Conservation (phyloP, 2,888 invertebrate genomes). For the Portevinia maculata region DNA sequence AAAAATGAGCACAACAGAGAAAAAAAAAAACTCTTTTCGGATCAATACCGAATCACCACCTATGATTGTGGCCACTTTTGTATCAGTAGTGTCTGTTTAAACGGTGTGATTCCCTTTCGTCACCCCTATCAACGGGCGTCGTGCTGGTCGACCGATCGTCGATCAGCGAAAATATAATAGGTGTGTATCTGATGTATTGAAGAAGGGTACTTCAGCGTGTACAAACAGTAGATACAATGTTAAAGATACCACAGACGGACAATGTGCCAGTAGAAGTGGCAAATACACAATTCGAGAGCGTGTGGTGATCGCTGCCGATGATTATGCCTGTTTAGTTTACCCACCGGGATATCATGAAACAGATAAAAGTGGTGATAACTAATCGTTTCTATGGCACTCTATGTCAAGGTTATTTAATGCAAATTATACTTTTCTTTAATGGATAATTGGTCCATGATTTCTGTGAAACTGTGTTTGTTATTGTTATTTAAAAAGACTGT, state of each 20-base stretch:
- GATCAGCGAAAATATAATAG: slow-evolving; percentile 5
- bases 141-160: too few relatives aligned
- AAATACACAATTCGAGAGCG: slow-evolving; percentile 20
- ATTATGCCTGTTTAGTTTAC: slow-evolving; percentile 46
- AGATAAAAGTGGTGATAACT: slow-evolving; percentile 59
- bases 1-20: background rate
- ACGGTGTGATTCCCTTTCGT: slow-evolving; percentile 13
- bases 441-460: background rate
- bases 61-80: slow-evolving; percentile 35
- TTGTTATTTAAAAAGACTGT: background rate
- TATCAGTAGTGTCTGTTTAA: slow-evolving; percentile 49
- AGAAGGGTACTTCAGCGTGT: slow-evolving; percentile 62
- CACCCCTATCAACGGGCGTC: background rate
- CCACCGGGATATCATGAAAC: slow-evolving; percentile 37
- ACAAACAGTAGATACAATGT: slow-evolving; percentile 58
- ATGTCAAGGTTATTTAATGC: slow-evolving; percentile 63
- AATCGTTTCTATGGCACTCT: slow-evolving; percentile 28
- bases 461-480: background rate
- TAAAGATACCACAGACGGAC: slow-evolving; percentile 45
- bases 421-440: slow-evolving; percentile 20
- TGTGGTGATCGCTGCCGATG: slow-evolving; percentile 37
- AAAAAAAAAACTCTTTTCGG: background rate
- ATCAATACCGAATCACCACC: slow-evolving; percentile 1
- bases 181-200: slow-evolving; percentile 7
- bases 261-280: slow-evolving; percentile 57